phyloP scores from a whole-genome alignment of 2,797 vertebrate genomes.

The Tokudaia tokunoshimensis region DNA sequence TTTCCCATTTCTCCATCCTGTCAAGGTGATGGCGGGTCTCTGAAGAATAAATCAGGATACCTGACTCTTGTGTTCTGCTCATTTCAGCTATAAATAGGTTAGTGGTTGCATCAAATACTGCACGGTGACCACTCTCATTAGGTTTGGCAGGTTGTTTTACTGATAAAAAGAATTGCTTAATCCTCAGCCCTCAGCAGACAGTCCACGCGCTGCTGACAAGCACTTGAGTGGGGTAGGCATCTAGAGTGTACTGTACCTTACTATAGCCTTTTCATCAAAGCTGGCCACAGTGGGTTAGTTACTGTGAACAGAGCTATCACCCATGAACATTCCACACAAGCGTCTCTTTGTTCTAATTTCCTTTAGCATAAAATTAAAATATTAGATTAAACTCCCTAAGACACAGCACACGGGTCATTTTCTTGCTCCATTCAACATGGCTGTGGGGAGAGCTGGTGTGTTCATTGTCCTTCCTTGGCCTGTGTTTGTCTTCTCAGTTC shows the following conservation, averaged over 20 bases:
- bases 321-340: neutral
- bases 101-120: constrained; percentile 34
- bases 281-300: neutral
- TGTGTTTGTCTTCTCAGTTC: constrained; percentile 19
- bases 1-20: constrained; percentile 70
- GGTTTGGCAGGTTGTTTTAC: neutral
- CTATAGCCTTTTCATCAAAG: neutral
- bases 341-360: neutral
- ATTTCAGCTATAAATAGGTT: neutral
- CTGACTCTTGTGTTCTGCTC: constrained; percentile 29
- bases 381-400: neutral
- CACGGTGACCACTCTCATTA: constrained; percentile 47
- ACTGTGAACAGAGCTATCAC: neutral
- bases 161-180: neutral
- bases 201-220: neutral
- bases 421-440: neutral
- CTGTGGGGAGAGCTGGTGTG: neutral
- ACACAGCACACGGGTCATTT: neutral
- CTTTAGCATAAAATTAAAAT: constrained; percentile 5
- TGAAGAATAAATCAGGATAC: constrained; percentile 65
- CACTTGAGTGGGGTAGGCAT: neutral
- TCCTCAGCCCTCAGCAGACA: neutral
- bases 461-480: neutral
- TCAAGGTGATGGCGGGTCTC: constrained; percentile 46
- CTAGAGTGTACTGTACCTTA: neutral